Base-by-base conservation (phyloP, 1,140 invertebrate genomes). In the Bombus confusus region DNA sequence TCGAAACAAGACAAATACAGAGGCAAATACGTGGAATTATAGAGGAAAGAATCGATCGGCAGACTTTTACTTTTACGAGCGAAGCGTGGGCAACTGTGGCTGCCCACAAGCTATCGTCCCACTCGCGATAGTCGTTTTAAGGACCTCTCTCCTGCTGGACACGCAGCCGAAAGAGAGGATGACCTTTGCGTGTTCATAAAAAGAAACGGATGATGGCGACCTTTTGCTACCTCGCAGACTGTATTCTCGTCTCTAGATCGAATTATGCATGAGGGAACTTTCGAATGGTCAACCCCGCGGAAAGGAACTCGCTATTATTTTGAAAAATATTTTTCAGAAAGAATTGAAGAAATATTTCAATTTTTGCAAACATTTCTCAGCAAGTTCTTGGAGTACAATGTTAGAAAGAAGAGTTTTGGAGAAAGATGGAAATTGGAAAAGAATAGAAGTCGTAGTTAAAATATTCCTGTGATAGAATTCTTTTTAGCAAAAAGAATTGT, bases 41-140 rank as follows among this genome's bases (percentile, higher is more conserved):
- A 80, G 75, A 25, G 31, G n/a, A 57, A 41, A 57, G 81, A 86
- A 90, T 85, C 86, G 81, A 73, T 74, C 64, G 75, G 28, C 6
- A 31, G 83, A 93, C 92, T 93, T 93, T 93, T 93, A 93, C 93
- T 93, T 93, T 93, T 93, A 91, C 83, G 87, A 92, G 90, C 81
- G 73, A 68, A 88, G 92, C 90, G 90, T 92, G 90, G 91, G 92
- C 89, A 91, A 91, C 84, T 81, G 80, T 88, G 85, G 88, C 89
- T 92, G 86, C 91, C 90, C 92, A 88, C 88, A 81, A 28, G 88
- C 77, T 47, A 41, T 90, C 90, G 68, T 80, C 89, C 92, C 89
- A 93, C 91, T 91, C 92, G 78, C 81, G 73, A 59, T 69, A 15
- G 28, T 69, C 57, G 34, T 41, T 47, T 43, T 66, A 77, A 86